These are phyloP conservation scores for Acanthopleura granulata DNA, from an alignment of 2,888 invertebrate genomes.

Conservation along the genomic window DNA sequence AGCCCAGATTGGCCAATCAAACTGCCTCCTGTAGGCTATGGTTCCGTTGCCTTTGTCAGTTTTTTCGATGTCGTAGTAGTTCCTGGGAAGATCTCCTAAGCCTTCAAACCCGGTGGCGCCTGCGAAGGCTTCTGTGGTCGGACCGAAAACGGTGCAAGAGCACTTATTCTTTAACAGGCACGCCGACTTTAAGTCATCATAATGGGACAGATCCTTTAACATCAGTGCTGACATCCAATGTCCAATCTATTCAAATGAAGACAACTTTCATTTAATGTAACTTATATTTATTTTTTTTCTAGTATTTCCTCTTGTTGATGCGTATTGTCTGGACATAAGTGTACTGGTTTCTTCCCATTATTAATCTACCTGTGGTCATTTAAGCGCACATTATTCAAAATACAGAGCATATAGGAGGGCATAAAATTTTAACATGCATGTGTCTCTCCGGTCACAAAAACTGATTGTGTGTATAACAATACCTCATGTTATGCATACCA, in stretches of 20 bases:
- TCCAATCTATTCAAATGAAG: slow-evolving; percentile 37
- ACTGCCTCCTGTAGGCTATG: neutral
- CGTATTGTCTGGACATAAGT: too few relatives aligned
- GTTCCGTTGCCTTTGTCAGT: slow-evolving; percentile 29
- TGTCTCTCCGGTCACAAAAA: too few relatives aligned
- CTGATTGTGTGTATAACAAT: too few relatives aligned
- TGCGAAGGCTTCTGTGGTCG: neutral
- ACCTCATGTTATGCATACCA: too few relatives aligned
- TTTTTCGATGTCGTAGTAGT: slow-evolving; percentile 48
- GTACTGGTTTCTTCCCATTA: too few relatives aligned
- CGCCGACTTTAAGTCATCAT: neutral
- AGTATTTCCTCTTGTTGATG: too few relatives aligned
- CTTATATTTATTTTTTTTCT: too few relatives aligned
- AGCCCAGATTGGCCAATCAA: slow-evolving; percentile 63
- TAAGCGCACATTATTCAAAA: too few relatives aligned
- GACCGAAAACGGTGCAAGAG: neutral
- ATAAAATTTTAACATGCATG: too few relatives aligned
- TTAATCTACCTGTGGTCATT: too few relatives aligned
- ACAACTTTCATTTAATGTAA: too few relatives aligned
- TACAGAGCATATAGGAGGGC: too few relatives aligned
- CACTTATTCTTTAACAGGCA: slow-evolving; percentile 5
- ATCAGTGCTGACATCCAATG: slow-evolving; percentile 21
- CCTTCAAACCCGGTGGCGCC: neutral
- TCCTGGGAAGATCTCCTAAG: slow-evolving; percentile 35
- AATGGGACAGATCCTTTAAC: neutral